Evolutionary conservation across 2,888 invertebrate genomes (phyloP), one percentile per base, ranked within the genome.

Genomic region (Nomada fucata): DNA sequence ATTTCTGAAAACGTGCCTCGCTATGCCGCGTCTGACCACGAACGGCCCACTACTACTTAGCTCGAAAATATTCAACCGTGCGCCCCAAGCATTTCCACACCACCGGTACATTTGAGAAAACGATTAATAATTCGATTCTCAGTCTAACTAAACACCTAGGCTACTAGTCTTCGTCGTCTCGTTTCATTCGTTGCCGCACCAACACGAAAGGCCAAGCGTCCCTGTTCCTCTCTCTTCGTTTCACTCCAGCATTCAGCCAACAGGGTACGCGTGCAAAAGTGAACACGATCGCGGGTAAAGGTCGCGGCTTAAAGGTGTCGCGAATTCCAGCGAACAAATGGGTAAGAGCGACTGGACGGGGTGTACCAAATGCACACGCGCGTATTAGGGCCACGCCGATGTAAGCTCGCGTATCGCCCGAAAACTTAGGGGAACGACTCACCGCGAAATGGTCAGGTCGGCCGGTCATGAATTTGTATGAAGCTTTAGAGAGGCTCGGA

Each of bases 401-500:
- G 60, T 57, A 63, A 47, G 44, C 42, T 57, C 44, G 60, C 29
- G 23, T 53, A 67, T 55, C 74, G 63, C 59, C 61, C 81, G 79
- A 85, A 87, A 87, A 87, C 87, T 87, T 87, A 69, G 74, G 63
- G 57, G 77, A 65, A 77, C 70, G 70, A 79, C 36, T 47, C 55
- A 52, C 42, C 57, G 65, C 47, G 76, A 77, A 74, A 69, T 60
- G 82, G 86, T 82, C 81, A 77, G 81, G 83, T 76, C 78, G 82
- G 75, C 76, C 77, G 76, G 85, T 86, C 84, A 88, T 88, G 87
- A 88, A 88, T 88, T 88, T 88, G 87, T 86, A 88, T 82, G 88
- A 88, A 87, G 88, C 86, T 88, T 85, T 79, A 85, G 78, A 79
- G 82, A 77, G 82, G 79, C 79, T 86, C 81, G 76, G 42, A 15